Evolutionary conservation across 2,113 vertebrate genomes (phyloP).

Genomic region (Bungarus multicinctus): DNA sequence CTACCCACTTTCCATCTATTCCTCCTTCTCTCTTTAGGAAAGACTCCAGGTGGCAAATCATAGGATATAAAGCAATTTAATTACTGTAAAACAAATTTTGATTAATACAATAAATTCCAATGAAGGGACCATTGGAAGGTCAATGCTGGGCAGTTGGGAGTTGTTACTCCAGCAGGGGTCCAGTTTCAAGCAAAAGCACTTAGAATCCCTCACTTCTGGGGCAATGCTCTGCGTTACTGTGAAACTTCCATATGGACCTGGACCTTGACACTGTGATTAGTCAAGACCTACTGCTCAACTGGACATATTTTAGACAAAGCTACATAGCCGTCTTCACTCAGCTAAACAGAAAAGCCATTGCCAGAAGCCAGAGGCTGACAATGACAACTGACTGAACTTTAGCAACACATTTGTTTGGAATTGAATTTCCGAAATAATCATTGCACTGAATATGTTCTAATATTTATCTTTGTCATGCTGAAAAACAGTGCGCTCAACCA

Average conservation of each 20-base stretch:
- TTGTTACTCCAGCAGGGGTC: background rate
- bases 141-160: background rate
- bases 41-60: background rate
- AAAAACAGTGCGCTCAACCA: background rate
- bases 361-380: background rate
- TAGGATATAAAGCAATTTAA: background rate
- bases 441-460: background rate
- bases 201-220: background rate
- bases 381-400: background rate
- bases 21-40: background rate
- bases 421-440: background rate
- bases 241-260: background rate
- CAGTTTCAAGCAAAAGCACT: background rate
- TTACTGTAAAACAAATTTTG: background rate
- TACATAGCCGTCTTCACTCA: background rate
- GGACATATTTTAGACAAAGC: background rate
- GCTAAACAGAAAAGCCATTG: background rate
- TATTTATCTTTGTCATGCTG: background rate
- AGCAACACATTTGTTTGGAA: background rate
- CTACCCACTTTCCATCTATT: background rate
- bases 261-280: background rate
- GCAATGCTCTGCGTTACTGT: background rate
- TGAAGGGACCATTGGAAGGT: background rate
- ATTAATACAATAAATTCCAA: background rate
- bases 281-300: background rate